Base-by-base conservation (phyloP, 2,113 vertebrate species). In the Gulo gulo region DNA sequence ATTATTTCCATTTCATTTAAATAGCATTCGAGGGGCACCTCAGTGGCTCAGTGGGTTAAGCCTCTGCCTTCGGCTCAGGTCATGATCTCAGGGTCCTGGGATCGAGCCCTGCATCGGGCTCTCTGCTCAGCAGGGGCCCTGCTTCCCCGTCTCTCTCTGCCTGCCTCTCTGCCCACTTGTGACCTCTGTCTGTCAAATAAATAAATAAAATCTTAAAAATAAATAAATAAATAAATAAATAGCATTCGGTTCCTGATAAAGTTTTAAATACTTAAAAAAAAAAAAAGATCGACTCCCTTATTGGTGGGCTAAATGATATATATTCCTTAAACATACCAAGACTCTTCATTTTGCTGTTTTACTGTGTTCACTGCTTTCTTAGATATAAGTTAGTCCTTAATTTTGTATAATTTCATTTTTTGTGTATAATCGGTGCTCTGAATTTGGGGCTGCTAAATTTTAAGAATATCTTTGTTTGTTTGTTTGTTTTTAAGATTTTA, bases 1-100 rank as follows among this genome's bases (percentile, higher is more conserved):
- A 79, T 67, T 83, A 65, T 95, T 97, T 93, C n/a, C 67, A 67
- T 78, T 85, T 85, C 65, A 92, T 73, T 92, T 93, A 97, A 97
- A 81, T 31, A 93, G 63, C 6, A 82, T 23, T 29, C 45, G 61
- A 61, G 39, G 39, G 39, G 39, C 39, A 42, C 39, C 39, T 42
- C 4, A 4, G 39, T 42, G 39, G 39, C 39, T 42, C 39, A 42
- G 39, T 42, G 39, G 39, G 39, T 42, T 42, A 42, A 42, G 39
- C 39, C 39, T 42, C 4, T 42, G 39, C 39, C 39, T 42, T 42
- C 39, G 39, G 39, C 39, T 42, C 4, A 42, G 39, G 4, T 42
- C 39, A 42, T 42, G 39, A 42, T 42, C 39, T 42, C 39, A 42
- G 39, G 39, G 39, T 42, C 39, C 39, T 42, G 39, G 39, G 39